phyloP scores from a whole-genome alignment of 2,113 vertebrate genomes.

The Cisticola juncidis region DNA sequence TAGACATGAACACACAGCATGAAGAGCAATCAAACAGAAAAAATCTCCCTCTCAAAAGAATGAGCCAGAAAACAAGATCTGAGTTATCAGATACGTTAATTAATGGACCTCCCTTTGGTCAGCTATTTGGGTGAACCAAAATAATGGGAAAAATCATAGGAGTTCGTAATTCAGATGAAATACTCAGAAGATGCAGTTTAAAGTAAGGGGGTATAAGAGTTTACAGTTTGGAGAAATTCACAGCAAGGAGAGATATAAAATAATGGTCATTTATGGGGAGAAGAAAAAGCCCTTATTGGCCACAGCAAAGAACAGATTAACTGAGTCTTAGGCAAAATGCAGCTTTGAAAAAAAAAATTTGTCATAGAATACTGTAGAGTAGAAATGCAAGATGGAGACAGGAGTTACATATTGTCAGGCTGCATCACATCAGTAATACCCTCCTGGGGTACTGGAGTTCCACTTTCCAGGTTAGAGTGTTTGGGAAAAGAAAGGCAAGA shows the following conservation, averaged over 20 bases:
- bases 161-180: not conserved
- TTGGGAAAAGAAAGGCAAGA: not conserved
- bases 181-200: not conserved
- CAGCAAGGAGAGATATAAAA: not conserved
- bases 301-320: not conserved
- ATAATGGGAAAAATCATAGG: not conserved
- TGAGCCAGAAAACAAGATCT: not conserved
- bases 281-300: not conserved
- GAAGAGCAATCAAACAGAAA: not conserved
- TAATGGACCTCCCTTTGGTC: not conserved
- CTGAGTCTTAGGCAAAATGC: not conserved
- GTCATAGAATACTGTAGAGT: not conserved
- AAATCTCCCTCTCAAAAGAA: not conserved
- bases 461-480: conserved; percentile 17
- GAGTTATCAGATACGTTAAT: not conserved
- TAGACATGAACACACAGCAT: fast-evolving
- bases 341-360: not conserved
- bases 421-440: conserved; percentile 34
- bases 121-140: not conserved
- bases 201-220: not conserved
- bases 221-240: not conserved
- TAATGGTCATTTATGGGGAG: not conserved
- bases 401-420: conserved; percentile 20
- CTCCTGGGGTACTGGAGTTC: conserved; percentile 45
- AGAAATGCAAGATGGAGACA: not conserved